Evolutionary conservation across 2,888 invertebrate genomes (phyloP).

Genomic region (Psylliodes chrysocephalus): DNA sequence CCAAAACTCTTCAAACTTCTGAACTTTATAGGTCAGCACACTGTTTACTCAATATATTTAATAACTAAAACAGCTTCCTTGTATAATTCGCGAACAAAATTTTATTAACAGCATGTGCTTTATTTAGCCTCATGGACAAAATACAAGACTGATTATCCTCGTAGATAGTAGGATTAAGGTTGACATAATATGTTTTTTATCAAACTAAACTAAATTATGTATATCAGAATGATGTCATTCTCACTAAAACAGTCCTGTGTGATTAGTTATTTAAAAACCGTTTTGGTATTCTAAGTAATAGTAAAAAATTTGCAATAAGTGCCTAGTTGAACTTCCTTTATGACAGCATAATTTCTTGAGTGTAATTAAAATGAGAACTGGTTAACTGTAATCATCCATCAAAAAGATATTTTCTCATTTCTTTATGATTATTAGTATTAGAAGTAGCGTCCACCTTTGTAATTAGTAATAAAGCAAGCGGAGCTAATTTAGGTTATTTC

Average conservation of each 20-base stretch:
- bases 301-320: conserved; percentile 10
- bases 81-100: too few relatives aligned
- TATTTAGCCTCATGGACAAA: too few relatives aligned
- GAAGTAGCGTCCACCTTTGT: conserved; percentile 1
- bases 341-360: conserved; percentile 16
- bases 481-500: conserved; percentile 11
- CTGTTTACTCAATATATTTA: too few relatives aligned
- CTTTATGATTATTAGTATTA: conserved; percentile 8
- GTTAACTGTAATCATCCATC: conserved; percentile 21
- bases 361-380: conserved; percentile 21
- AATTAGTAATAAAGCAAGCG: conserved; percentile 10
- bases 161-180: too few relatives aligned
- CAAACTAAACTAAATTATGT: too few relatives aligned
- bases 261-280: conserved; percentile 7
- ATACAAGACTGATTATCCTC: too few relatives aligned
- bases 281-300: conserved; percentile 9
- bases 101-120: too few relatives aligned
- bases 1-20: too few relatives aligned
- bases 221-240: too few relatives aligned
- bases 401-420: conserved; percentile 10
- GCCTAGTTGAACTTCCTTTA: conserved; percentile 26
- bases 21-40: too few relatives aligned
- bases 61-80: too few relatives aligned
- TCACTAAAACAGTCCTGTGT: not conserved
- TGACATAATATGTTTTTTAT: too few relatives aligned